Conservation (phyloP, 2,113 vertebrate species). For the Ailurus styani region DNA sequence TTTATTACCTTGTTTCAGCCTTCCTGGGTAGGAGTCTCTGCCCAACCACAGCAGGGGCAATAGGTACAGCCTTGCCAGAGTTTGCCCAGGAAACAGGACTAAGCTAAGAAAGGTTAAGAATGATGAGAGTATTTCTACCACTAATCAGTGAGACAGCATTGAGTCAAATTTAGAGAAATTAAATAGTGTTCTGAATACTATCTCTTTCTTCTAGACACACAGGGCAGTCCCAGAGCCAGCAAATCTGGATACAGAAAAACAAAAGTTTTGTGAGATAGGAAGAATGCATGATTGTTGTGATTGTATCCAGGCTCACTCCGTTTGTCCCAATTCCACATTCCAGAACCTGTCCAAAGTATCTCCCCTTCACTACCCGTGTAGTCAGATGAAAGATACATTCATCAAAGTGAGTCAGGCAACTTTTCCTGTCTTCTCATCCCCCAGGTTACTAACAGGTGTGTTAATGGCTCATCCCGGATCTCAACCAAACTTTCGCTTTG, state of each 20-base stretch:
- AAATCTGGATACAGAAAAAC: background rate
- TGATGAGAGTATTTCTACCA: background rate
- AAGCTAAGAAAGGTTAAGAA: background rate
- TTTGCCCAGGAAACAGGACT: background rate
- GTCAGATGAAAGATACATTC: background rate
- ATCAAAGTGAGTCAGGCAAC: background rate
- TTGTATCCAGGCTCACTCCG: background rate
- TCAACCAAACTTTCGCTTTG: background rate
- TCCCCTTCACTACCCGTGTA: background rate
- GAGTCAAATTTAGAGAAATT: background rate
- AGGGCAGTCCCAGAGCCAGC: background rate
- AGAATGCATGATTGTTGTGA: background rate
- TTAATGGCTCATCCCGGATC: background rate
- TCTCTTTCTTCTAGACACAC: background rate
- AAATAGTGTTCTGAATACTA: background rate
- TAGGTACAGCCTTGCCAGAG: background rate
- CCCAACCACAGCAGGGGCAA: background rate
- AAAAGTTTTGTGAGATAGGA: background rate
- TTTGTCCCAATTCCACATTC: background rate
- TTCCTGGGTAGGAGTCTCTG: background rate
- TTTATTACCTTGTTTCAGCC: background rate
- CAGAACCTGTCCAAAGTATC: background rate
- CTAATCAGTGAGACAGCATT: background rate
- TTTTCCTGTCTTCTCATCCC: background rate
- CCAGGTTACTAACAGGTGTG: background rate